phyloP scores from a whole-genome alignment of 2,113 vertebrate species.

The Microcebus lehilahytsara region DNA sequence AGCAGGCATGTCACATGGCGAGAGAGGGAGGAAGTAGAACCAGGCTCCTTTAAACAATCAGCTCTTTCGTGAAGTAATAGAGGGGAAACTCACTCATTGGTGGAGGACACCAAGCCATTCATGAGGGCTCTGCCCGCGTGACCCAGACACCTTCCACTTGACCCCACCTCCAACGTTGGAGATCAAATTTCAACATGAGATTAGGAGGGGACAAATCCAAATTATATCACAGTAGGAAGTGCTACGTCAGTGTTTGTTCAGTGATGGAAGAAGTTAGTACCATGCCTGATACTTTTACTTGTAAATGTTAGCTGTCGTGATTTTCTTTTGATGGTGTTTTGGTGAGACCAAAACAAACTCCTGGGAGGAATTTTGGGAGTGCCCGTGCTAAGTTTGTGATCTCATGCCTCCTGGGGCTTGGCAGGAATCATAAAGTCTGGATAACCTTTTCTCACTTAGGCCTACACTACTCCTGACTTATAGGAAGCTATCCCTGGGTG shows the following conservation, averaged over 20 bases:
- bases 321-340: neutral
- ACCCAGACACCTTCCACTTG: too few relatives aligned
- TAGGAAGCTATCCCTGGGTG: neutral
- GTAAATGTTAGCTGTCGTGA: fast-evolving
- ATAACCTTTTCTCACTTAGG: neutral
- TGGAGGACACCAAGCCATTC: too few relatives aligned
- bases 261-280: neutral
- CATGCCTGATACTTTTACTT: neutral
- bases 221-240: neutral
- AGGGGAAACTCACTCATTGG: too few relatives aligned
- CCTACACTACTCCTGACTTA: neutral
- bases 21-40: too few relatives aligned
- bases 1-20: too few relatives aligned
- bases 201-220: too few relatives aligned
- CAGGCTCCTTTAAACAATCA: too few relatives aligned
- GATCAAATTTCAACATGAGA: too few relatives aligned
- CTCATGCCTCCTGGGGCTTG: neutral
- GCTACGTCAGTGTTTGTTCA: neutral
- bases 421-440: neutral
- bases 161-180: too few relatives aligned
- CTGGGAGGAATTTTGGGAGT: neutral
- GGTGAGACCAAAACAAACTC: neutral
- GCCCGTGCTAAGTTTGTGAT: neutral
- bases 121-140: too few relatives aligned
- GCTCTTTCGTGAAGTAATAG: too few relatives aligned